Evolutionary conservation across 2,113 vertebrate genomes (phyloP).

Genomic region (Gopherus evgoodei): DNA sequence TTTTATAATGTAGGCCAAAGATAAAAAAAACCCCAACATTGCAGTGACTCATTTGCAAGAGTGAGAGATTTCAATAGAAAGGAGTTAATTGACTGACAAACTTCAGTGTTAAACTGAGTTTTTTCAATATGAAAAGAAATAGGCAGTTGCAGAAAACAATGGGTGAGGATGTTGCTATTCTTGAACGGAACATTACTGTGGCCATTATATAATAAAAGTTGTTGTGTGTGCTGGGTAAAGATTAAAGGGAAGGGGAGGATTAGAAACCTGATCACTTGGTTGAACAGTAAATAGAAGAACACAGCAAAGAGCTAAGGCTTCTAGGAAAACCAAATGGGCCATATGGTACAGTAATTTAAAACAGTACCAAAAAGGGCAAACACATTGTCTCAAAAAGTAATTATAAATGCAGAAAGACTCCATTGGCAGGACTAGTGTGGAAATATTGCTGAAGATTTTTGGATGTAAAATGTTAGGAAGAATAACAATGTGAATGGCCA

Average conservation of each 20-base stretch:
- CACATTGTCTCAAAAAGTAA: neutral
- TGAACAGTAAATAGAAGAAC: neutral
- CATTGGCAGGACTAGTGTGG: neutral
- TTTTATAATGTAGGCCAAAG: neutral
- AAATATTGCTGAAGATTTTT: neutral
- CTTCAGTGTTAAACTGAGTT: accelerated
- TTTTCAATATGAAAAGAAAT: neutral
- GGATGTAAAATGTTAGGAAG: neutral
- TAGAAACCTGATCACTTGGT: neutral
- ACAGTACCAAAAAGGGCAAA: neutral
- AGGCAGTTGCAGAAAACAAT: neutral
- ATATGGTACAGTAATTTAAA: conserved; percentile 5
- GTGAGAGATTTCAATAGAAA: neutral
- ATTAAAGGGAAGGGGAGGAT: neutral
- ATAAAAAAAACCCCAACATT: neutral
- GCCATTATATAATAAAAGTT: neutral
- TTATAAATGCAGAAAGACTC: neutral
- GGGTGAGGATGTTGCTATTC: neutral
- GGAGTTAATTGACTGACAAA: neutral
- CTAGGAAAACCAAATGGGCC: neutral
- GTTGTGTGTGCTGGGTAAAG: neutral
- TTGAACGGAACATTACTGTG: neutral
- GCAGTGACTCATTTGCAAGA: neutral
- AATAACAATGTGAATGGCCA: neutral
- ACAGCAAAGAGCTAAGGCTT: neutral